Conservation (phyloP, 2,113 vertebrate species). For the Gulo gulo region DNA sequence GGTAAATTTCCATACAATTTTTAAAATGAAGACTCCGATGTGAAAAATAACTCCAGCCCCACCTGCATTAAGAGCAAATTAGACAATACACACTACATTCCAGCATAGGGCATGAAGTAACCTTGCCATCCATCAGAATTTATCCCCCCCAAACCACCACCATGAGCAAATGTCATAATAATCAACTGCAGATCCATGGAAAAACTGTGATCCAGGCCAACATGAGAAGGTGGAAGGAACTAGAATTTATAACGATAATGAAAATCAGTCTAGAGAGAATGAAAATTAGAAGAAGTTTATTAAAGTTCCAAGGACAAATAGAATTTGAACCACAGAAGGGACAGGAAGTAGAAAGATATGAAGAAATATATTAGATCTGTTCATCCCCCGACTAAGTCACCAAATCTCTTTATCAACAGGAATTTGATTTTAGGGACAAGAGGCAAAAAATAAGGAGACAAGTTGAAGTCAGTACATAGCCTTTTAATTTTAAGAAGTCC, state of each 20-base stretch:
- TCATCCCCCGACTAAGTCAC: not conserved
- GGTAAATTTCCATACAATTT: conserved; percentile 5
- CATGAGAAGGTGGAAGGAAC: not conserved
- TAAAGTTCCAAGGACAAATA: not conserved
- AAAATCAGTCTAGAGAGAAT: conserved; percentile 5
- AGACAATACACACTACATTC: not conserved
- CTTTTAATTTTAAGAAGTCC: not conserved
- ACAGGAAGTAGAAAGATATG: not conserved
- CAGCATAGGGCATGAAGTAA: not conserved
- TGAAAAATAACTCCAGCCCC: conserved; percentile 32
- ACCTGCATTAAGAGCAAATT: not conserved
- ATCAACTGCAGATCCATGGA: not conserved
- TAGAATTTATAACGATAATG: not conserved
- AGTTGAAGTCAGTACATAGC: not conserved
- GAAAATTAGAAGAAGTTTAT: conserved; percentile 58
- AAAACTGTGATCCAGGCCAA: not conserved
- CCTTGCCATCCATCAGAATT: not conserved
- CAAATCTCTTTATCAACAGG: not conserved
- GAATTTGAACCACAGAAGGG: not conserved
- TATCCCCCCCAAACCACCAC: not conserved
- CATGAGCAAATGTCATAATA: not conserved
- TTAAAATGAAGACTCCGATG: conserved; percentile 45
- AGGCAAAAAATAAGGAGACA: not conserved
- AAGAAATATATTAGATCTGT: not conserved
- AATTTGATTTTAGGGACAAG: not conserved